Evolutionary conservation across 2,888 invertebrate genomes (phyloP), one percentile per base, ranked within the genome.

Genomic region (Carcina quercana): DNA sequence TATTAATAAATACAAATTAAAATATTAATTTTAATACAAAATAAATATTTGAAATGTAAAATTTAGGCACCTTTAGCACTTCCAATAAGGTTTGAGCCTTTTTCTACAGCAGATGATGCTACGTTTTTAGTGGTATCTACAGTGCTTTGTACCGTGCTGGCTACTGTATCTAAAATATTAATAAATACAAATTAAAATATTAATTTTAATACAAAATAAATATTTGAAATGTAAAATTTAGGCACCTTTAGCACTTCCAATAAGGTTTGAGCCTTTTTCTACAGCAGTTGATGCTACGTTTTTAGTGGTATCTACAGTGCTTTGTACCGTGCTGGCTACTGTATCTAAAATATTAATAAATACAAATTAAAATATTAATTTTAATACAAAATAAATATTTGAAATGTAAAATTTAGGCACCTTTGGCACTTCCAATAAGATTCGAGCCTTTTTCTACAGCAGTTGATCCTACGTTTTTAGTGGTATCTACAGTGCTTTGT

Each of bases 371-470:
- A 19, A 6, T 6, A 8, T 19, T 6, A 7, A 7, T 7, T 19
- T 19, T 7, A 8, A 19, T 19, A 19, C 19, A 12, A 15, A 25
- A n/a, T n/a, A n/a, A n/a, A n/a, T n/a, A n/a, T n/a, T n/a, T n/a
- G n/a, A n/a, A n/a, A n/a, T n/a, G n/a, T n/a, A n/a, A n/a, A n/a
- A n/a, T n/a, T n/a, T n/a, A n/a, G n/a, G n/a, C n/a, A 54, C 53
- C 53, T 61, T 52, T 56, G 3, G 53, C 52, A 28, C 49, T 46
- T 35, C 50, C 53, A 38, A 59, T 48, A 32, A 61, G 58, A 13
- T 53, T 37, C 34, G 56, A 50, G 22, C 67, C 63, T 25, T 65
- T 71, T 13, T 68, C 74, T 29, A 61, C 51, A 20, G 62, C 63
- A 2, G 59, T 49, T 8, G 59, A 42, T 13, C 63, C 54, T 11